phyloP scores from a whole-genome alignment of 2,113 vertebrate genomes.

The Chascanopsetta lugubris region DNA sequence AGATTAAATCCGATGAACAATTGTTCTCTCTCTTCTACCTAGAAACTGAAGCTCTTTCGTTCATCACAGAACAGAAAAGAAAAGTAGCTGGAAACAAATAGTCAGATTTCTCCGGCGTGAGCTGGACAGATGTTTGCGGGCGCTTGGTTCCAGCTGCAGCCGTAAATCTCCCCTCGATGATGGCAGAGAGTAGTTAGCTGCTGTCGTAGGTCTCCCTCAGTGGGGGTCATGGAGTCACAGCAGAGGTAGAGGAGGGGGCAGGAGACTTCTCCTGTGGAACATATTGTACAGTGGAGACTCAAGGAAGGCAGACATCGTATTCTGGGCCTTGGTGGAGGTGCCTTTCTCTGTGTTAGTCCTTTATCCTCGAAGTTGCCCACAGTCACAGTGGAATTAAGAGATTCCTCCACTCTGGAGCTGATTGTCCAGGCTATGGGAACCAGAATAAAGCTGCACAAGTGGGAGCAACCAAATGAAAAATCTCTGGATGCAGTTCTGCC shows the following conservation, averaged over 20 bases:
- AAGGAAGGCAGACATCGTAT: no score
- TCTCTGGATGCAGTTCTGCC: slow-evolving; percentile 20
- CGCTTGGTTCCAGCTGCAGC: slow-evolving; percentile 16
- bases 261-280: background rate
- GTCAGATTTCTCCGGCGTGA: background rate
- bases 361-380: no score
- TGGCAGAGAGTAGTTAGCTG: slow-evolving; percentile 3
- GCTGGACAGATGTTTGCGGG: slow-evolving; percentile 3
- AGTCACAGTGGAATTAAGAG: no score
- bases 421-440: background rate
- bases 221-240: background rate
- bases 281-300: background rate
- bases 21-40: background rate
- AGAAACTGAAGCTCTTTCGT: background rate
- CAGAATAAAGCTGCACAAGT: slow-evolving; percentile 1
- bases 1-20: background rate
- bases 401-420: background rate
- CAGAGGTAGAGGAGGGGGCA: background rate
- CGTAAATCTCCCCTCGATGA: slow-evolving; percentile 31
- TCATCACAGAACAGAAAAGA: no score
- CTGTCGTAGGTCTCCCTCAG: slow-evolving; percentile 12
- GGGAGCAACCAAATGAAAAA: slow-evolving; percentile 23
- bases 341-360: no score
- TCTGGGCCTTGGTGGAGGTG: no score
- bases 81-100: background rate